Percentiles rank a stretch among this genome's conserved stretches.
Evolutionary conservation across 2,113 vertebrate genomes (phyloP).

Genomic region (Butorides virescens): DNA sequence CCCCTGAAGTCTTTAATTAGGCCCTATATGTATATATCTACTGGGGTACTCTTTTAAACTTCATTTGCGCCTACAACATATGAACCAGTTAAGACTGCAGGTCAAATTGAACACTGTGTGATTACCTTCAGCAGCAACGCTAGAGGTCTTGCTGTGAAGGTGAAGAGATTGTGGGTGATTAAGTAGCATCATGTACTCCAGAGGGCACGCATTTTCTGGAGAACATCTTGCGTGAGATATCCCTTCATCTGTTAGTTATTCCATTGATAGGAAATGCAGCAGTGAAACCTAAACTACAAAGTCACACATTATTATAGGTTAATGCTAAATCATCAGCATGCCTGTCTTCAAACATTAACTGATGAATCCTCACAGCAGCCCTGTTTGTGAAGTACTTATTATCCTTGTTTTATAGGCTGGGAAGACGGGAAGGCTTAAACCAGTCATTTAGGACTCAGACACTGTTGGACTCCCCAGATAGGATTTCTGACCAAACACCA

Average conservation of each 20-base stretch:
- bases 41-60: neutral
- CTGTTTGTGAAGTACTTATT: neutral
- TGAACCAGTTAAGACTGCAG: accelerated
- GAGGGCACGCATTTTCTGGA: neutral
- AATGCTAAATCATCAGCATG: neutral
- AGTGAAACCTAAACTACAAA: neutral
- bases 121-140: neutral
- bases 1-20: neutral
- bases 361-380: neutral
- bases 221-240: neutral
- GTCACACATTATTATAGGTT: neutral
- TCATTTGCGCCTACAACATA: accelerated
- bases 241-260: neutral
- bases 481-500: neutral
- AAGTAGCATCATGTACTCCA: neutral
- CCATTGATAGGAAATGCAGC: neutral
- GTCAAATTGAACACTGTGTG: neutral
- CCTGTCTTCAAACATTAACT: neutral
- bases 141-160: neutral
- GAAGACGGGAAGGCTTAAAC: neutral
- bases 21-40: no score
- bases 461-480: neutral
- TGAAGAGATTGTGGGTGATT: neutral
- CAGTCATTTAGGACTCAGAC: neutral
- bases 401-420: neutral